These are phyloP conservation scores for Saccostrea glomerata DNA, from an alignment of 1,140 invertebrate genomes.

Conservation along the genomic window DNA sequence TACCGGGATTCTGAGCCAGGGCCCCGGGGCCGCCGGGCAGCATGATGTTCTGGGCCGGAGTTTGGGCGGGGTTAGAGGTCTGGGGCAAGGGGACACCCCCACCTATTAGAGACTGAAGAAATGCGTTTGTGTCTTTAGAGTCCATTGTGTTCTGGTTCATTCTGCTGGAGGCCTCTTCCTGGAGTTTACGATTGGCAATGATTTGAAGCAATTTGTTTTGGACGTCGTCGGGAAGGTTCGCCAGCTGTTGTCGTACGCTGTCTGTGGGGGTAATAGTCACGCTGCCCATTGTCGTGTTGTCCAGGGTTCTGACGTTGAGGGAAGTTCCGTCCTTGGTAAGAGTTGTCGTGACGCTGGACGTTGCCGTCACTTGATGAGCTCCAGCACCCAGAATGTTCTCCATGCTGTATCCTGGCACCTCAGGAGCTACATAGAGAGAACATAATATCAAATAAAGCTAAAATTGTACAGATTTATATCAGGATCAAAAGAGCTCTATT, in stretches of 20 bases:
- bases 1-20: conserved; percentile 40
- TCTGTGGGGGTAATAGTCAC: conserved; percentile 53
- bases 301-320: conserved; percentile 51
- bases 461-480: too few species aligned
- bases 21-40: conserved; percentile 41
- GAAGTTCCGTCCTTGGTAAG: conserved; percentile 33
- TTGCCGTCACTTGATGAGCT: neutral
- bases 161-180: conserved; percentile 45
- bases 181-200: conserved; percentile 49
- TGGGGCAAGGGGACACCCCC: neutral
- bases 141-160: conserved; percentile 43
- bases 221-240: conserved; percentile 45
- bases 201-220: conserved; percentile 51
- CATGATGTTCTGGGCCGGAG: neutral
- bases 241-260: conserved; percentile 43
- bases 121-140: neutral
- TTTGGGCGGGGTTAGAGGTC: neutral
- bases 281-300: conserved; percentile 62
- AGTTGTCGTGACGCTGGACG: conserved; percentile 37
- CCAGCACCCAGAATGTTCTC: conserved; percentile 12
- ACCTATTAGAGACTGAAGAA: neutral
- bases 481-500: too few species aligned
- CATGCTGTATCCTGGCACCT: conserved; percentile 33
- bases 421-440: neutral
- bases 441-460: neutral